Base-by-base conservation (phyloP, 2,888 invertebrate species). In the Sesamia inferens region DNA sequence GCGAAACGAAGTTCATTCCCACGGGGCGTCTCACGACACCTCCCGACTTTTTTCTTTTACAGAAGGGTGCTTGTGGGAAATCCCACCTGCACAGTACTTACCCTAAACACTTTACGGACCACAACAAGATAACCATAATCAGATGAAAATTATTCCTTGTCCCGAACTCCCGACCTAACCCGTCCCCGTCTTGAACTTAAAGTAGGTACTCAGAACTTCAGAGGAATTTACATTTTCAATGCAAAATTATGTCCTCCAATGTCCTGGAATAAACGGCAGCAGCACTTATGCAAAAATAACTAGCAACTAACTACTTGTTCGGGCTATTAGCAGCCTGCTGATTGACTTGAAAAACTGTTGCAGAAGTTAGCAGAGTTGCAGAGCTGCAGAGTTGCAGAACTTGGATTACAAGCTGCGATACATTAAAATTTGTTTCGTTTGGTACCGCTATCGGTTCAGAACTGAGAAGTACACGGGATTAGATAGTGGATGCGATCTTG, bases 201-300 rank as follows among this genome's bases (percentile, higher is more conserved):
- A 88, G 88, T 31, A 31, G 31, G 31, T 84, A 83, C 86, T 81
- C 75, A 69, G 79, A 91, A 88, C 83, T 91, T 88, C 71, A 66
- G 58, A 22, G 68, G 83, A 84, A 91, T 91, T 91, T 90, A 88
- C 90, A 91, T 91, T 90, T 90, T 88, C 90, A 88, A 91, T 90
- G 90, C 74, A 81, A 88, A 90, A 90, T 90, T 90, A 90, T 88
- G 90, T 89, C 88, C 85, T 83, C 71, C 87, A 85, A 87, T 90
- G 89, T 90, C 78, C 79, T 84, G 84, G 83, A 87, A 89, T 88
- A 86, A 88, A 78, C 76, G 78, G 70, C 44, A 65, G 70, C 75
- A 83, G 87, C 86, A 87, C 89, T 91, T 91, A 91, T 91, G 91
- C 90, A 89, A 88, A 90, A 90, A 90, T 88, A 85, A 76, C 85